Evolutionary conservation across 2,797 vertebrate genomes (phyloP).

Genomic region (Parambassis ranga): DNA sequence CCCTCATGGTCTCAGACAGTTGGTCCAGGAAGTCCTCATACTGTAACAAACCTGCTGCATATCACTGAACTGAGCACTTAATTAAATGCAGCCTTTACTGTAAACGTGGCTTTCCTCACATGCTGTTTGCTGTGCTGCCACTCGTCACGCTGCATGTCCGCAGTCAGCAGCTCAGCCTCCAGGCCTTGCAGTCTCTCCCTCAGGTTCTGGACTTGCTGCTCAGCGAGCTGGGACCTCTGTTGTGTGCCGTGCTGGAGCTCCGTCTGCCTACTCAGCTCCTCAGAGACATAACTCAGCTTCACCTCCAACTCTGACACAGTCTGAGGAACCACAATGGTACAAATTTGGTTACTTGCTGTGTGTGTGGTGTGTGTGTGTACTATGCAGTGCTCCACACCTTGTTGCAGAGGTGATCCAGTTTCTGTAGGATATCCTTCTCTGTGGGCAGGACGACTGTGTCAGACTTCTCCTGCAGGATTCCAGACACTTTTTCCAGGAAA

Average conservation of each 20-base stretch:
- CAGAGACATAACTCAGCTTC: slow-evolving; percentile 67
- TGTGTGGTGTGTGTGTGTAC: too few relatives aligned
- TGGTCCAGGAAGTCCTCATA: slow-evolving; percentile 88
- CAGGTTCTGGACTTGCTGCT: slow-evolving; percentile 80
- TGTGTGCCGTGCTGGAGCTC: slow-evolving; percentile 75
- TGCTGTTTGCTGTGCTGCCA: slow-evolving; percentile 84
- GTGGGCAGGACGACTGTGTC: slow-evolving; percentile 49
- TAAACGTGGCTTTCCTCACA: slow-evolving; percentile 65
- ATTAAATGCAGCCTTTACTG: not conserved
- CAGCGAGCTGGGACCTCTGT: slow-evolving; percentile 80
- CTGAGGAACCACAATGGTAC: slow-evolving; percentile 24
- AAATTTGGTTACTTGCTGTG: not conserved
- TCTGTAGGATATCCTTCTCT: slow-evolving; percentile 78
- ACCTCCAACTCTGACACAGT: slow-evolving; percentile 76
- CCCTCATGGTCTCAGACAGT: slow-evolving; percentile 86
- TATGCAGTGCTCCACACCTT: slow-evolving; percentile 74
- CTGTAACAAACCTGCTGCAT: slow-evolving; percentile 63
- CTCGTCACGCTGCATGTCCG: slow-evolving; percentile 77
- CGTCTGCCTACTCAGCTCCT: slow-evolving; percentile 80
- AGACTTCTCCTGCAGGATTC: slow-evolving; percentile 59
- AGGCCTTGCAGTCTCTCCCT: slow-evolving; percentile 76
- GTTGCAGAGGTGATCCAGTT: slow-evolving; percentile 72
- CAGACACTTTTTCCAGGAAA: slow-evolving; percentile 79
- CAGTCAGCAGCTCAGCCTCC: slow-evolving; percentile 83
- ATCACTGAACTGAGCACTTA: not conserved